These are phyloP conservation scores for Peromyscus attwateri DNA, from an alignment of 2,797 vertebrate genomes.

Conservation along the genomic window DNA sequence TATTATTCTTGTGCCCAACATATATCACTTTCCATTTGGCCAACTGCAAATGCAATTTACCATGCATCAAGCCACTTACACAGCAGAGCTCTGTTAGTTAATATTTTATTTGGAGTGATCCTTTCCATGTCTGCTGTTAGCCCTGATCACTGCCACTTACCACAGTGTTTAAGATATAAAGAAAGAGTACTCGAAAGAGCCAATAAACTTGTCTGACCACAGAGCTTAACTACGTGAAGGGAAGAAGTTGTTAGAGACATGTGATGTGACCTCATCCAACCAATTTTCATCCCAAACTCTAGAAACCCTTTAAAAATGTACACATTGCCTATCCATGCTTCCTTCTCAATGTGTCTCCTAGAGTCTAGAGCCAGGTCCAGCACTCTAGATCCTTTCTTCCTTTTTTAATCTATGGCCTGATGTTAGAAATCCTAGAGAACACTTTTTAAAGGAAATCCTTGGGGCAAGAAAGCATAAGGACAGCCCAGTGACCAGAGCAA, in stretches of 20 bases:
- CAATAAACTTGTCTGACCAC: neutral
- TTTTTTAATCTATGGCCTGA: neutral
- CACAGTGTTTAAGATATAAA: conserved; percentile 51
- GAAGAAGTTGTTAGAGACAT: neutral
- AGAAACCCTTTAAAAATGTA: neutral
- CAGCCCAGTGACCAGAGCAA: neutral
- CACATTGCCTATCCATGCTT: neutral
- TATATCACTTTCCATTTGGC: conserved; percentile 78
- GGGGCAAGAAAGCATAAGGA: neutral
- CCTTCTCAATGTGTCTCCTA: neutral
- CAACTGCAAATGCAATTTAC: conserved; percentile 73
- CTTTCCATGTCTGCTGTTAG: conserved; percentile 50
- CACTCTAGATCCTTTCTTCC: neutral
- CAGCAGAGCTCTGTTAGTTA: conserved; percentile 67
- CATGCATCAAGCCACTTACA: conserved; percentile 61
- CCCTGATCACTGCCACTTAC: conserved; percentile 56
- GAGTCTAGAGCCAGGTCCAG: neutral
- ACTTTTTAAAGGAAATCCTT: neutral
- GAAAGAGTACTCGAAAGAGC: conserved; percentile 11
- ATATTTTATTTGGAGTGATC: conserved; percentile 73
- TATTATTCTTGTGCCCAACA: conserved; percentile 78
- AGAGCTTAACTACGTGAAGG: neutral
- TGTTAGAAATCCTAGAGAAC: neutral
- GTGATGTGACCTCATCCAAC: neutral
- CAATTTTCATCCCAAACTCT: neutral